Conservation (phyloP, 2,888 invertebrate genomes). For the Pterostichus madidus region DNA sequence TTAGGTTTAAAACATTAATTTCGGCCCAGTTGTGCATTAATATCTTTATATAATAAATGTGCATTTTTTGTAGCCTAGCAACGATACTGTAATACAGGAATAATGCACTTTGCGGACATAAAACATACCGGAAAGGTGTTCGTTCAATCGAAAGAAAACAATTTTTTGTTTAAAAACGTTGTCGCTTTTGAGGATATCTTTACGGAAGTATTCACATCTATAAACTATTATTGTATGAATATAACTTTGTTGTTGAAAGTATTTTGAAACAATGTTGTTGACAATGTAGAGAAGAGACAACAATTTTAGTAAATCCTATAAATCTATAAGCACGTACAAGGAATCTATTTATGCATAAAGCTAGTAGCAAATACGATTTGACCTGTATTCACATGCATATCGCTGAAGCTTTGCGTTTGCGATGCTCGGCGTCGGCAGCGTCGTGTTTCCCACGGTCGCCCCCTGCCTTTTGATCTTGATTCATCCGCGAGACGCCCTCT, state of each 20-base stretch:
- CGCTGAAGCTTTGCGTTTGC: background rate
- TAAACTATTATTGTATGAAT: background rate
- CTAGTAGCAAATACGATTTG: conserved; percentile 1
- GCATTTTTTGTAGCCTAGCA: too few relatives aligned
- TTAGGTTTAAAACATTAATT: too few relatives aligned
- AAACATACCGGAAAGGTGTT: too few relatives aligned
- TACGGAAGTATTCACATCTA: too few relatives aligned
- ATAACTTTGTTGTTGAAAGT: background rate
- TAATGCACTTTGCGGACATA: too few relatives aligned
- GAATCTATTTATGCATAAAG: background rate
- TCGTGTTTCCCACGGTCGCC: conserved; percentile 12
- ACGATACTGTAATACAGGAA: too few relatives aligned
- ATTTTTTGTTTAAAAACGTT: too few relatives aligned
- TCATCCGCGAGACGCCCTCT: conserved; percentile 57
- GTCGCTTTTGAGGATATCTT: too few relatives aligned
- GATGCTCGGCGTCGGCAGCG: background rate
- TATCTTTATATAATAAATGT: too few relatives aligned
- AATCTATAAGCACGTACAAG: conserved; percentile 26
- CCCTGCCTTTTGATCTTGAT: conserved; percentile 59
- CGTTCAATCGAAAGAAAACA: too few relatives aligned
- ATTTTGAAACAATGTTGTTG: too few relatives aligned
- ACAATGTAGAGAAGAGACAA: background rate
- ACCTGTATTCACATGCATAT: conserved; percentile 31
- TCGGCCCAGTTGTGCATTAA: too few relatives aligned
- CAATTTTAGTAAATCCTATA: conserved; percentile 17